Evolutionary conservation across 2,797 vertebrate genomes (phyloP).

Genomic region (Eospalax fontanierii): DNA sequence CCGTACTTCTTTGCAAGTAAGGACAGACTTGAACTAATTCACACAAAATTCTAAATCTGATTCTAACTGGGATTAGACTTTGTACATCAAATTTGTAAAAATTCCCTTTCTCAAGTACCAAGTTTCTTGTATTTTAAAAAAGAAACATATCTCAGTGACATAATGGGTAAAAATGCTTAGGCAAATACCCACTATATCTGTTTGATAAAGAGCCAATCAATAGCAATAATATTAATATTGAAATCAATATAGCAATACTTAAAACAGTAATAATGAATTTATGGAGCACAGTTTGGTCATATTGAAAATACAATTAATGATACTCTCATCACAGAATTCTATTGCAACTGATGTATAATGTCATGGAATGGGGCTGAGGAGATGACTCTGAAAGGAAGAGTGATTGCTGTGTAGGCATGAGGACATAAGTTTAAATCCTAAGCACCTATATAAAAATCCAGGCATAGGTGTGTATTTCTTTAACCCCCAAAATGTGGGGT

Average conservation of each 20-base stretch:
- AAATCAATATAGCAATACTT: not conserved
- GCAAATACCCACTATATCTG: not conserved
- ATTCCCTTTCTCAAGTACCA: not conserved
- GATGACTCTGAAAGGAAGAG: too few relatives aligned
- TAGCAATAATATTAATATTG: not conserved
- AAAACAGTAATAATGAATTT: not conserved
- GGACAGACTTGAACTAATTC: not conserved
- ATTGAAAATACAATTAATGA: not conserved
- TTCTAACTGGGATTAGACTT: not conserved
- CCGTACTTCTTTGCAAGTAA: not conserved
- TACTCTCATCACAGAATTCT: not conserved
- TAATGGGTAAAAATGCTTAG: not conserved
- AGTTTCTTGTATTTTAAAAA: not conserved
- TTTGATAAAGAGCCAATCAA: not conserved
- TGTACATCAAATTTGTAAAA: not conserved
- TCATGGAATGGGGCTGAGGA: not conserved
- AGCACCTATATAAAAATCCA: not conserved
- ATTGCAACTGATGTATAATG: not conserved
- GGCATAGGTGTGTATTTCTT: not conserved
- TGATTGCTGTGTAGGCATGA: too few relatives aligned
- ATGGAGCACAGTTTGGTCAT: not conserved
- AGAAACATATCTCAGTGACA: not conserved
- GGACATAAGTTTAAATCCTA: too few relatives aligned
- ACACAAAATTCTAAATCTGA: not conserved
- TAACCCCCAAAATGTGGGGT: not conserved